Percentiles rank a stretch among this genome's conserved stretches.
Conservation (phyloP, 1,140 invertebrate species). For the Nautilus pompilius region DNA sequence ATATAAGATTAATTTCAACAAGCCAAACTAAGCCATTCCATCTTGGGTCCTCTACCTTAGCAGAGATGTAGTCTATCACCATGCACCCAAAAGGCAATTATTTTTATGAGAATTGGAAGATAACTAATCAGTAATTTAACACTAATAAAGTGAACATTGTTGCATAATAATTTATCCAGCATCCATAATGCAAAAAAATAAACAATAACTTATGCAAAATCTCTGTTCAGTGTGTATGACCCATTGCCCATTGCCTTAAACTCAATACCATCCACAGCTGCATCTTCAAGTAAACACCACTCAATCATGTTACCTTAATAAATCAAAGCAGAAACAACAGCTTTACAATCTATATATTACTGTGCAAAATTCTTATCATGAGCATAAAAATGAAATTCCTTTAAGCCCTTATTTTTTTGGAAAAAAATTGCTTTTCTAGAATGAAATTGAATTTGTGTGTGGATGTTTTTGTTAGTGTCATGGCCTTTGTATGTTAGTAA, state of each 20-base stretch:
- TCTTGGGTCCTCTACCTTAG: too few relatives aligned
- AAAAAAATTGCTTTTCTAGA: too few relatives aligned
- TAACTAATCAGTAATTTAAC: too few relatives aligned
- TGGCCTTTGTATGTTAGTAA: background rate
- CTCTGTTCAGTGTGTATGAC: constrained; percentile 52
- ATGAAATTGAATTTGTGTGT: background rate
- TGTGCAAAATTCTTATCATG: background rate
- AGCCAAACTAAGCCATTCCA: too few relatives aligned
- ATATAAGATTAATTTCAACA: too few relatives aligned
- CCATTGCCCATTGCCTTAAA: constrained; percentile 59
- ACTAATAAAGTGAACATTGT: too few relatives aligned
- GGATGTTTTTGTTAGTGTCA: background rate
- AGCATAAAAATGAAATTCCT: background rate
- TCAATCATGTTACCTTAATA: constrained; percentile 56
- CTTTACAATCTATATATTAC: background rate
- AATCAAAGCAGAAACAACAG: background rate
- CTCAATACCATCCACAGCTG: constrained; percentile 56
- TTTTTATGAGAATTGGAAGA: too few relatives aligned
- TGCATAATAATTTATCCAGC: too few relatives aligned
- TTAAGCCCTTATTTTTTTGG: too few relatives aligned
- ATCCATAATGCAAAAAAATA: too few relatives aligned
- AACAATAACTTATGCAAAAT: constrained; percentile 60
- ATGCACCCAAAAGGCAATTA: too few relatives aligned
- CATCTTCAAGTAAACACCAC: constrained; percentile 55
- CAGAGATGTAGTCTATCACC: too few relatives aligned